phyloP scores from a whole-genome alignment of 2,888 invertebrate species.

The Drosophila subquinaria region DNA sequence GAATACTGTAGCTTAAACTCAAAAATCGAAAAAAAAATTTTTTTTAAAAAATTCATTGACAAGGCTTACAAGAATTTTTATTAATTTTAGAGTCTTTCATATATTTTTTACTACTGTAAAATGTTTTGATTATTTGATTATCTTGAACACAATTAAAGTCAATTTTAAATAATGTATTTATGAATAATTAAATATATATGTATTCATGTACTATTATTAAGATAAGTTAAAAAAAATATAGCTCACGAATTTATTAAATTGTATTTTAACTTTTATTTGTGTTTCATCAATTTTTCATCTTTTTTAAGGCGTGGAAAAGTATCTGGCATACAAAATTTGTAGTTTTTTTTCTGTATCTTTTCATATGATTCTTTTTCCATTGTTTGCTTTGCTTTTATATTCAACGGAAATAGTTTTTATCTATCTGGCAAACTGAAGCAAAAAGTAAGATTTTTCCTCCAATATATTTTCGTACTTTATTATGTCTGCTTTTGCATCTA shows the following conservation, averaged over 20 bases:
- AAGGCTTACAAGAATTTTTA: too few relatives aligned
- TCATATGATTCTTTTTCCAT: slow-evolving; percentile 39
- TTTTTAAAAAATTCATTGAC: too few relatives aligned
- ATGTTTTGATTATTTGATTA: neutral
- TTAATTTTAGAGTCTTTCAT: too few relatives aligned
- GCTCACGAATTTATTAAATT: neutral
- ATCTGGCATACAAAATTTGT: slow-evolving; percentile 9
- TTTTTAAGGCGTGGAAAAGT: neutral
- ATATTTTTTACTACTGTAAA: neutral
- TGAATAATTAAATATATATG: too few relatives aligned
- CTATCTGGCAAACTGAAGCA: slow-evolving; percentile 32
- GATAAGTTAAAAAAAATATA: too few relatives aligned
- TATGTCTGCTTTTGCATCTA: slow-evolving; percentile 17
- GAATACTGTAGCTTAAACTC: too few relatives aligned
- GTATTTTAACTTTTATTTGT: too few relatives aligned
- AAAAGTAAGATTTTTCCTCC: slow-evolving; percentile 32
- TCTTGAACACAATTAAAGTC: too few relatives aligned
- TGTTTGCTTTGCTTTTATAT: slow-evolving; percentile 50
- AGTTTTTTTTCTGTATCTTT: slow-evolving; percentile 23
- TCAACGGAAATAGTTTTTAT: slow-evolving; percentile 73
- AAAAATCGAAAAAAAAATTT: too few relatives aligned
- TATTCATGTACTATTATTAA: too few relatives aligned
- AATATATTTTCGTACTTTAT: slow-evolving; percentile 24
- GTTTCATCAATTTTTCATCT: too few relatives aligned
- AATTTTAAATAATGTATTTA: too few relatives aligned